Evolutionary conservation across 1,140 invertebrate species (phyloP).

Genomic region (Cardiocondyla obscurior): DNA sequence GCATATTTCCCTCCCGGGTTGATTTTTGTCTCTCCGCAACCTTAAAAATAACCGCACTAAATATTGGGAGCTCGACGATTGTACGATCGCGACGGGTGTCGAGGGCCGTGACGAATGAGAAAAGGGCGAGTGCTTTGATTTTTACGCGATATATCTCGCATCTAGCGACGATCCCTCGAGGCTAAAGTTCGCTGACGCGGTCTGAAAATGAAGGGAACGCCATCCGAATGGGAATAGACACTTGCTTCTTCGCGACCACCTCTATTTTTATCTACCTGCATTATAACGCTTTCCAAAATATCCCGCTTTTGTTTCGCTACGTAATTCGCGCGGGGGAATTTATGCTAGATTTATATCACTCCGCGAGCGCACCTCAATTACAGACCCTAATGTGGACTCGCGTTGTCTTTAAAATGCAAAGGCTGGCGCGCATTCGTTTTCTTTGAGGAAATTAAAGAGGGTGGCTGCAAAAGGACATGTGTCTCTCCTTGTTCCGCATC

Average conservation of each 20-base stretch:
- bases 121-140: neutral
- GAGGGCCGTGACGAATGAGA: neutral
- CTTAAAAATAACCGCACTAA: no score
- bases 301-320: neutral
- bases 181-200: neutral
- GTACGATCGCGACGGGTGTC: neutral
- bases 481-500: slow-evolving; percentile 40
- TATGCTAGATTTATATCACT: neutral
- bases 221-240: neutral
- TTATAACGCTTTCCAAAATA: neutral
- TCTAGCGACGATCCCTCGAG: neutral
- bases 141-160: neutral
- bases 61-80: no score
- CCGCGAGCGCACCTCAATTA: slow-evolving; percentile 5
- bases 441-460: slow-evolving; percentile 28
- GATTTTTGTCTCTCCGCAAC: no score
- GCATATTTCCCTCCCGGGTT: no score
- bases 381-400: neutral
- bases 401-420: slow-evolving; percentile 20
- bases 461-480: slow-evolving; percentile 28
- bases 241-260: no score
- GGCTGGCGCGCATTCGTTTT: slow-evolving; percentile 16
- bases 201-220: neutral
- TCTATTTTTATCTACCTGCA: neutral
- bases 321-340: neutral